Evolutionary conservation across 2,113 vertebrate species (phyloP).

Genomic region (Eublepharis macularius): DNA sequence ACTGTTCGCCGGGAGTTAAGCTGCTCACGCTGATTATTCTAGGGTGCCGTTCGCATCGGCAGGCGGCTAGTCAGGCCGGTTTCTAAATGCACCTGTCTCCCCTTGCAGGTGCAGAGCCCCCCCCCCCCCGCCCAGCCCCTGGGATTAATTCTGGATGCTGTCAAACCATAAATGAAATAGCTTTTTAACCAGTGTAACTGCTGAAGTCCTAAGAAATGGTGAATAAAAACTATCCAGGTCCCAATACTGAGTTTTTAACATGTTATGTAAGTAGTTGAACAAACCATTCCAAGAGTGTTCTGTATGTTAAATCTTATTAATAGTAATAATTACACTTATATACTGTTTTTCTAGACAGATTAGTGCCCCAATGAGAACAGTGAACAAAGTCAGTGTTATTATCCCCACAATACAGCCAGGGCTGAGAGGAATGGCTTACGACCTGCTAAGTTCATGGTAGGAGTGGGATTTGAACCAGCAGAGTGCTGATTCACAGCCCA

Average conservation of each 20-base stretch:
- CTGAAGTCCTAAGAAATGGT: not conserved
- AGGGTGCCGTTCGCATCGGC: not conserved
- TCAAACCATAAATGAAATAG: not conserved
- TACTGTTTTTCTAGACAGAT: no score
- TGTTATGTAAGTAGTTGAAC: not conserved
- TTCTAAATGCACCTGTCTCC: slow-evolving; percentile 2
- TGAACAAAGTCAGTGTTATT: no score
- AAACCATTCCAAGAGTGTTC: not conserved
- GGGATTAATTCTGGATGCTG: not conserved
- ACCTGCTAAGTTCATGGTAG: no score
- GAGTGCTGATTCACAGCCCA: no score
- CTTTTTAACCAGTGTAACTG: not conserved
- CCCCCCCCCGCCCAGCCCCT: no score
- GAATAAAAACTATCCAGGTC: not conserved
- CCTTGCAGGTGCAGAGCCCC: not conserved
- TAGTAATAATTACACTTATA: no score
- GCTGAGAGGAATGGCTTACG: no score
- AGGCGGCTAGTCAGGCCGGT: not conserved
- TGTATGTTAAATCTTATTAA: not conserved
- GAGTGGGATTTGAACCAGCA: not conserved
- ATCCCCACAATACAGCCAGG: no score
- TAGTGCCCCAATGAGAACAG: no score
- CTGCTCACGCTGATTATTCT: not conserved
- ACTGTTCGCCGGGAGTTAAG: not conserved
- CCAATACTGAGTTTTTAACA: not conserved